Conservation (phyloP, 2,888 invertebrate genomes). For the Netelia melanura region DNA sequence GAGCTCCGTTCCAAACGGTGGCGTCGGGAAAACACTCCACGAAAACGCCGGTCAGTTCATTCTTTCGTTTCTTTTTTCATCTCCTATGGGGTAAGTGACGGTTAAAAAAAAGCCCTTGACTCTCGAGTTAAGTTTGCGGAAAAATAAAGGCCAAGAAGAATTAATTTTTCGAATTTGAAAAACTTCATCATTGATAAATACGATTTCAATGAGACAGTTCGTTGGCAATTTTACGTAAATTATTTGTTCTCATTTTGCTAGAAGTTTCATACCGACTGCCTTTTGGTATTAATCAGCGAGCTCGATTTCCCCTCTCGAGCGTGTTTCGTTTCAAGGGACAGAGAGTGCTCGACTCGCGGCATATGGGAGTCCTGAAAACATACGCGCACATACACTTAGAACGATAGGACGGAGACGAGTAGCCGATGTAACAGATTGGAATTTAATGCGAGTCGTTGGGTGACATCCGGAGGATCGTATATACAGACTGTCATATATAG, state of each 20-base stretch:
- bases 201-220: background rate
- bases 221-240: background rate
- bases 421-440: conserved; percentile 83
- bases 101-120: conserved; percentile 42
- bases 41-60: conserved; percentile 73
- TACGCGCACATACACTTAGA: conserved; percentile 43
- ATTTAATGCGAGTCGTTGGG: conserved; percentile 81
- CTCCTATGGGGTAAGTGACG: conserved; percentile 62
- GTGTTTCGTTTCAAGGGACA: conserved; percentile 47
- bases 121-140: conserved; percentile 40
- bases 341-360: conserved; percentile 46
- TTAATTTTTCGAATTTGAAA: background rate
- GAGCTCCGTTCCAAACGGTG: conserved; percentile 81
- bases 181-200: background rate
- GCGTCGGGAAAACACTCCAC: conserved; percentile 79
- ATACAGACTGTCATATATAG: conserved; percentile 8
- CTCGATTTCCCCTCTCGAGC: conserved; percentile 55
- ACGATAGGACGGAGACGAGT: conserved; percentile 68
- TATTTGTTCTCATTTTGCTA: background rate
- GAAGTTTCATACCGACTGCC: conserved; percentile 5
- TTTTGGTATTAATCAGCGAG: conserved; percentile 76
- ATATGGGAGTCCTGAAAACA: conserved; percentile 62
- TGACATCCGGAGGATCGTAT: conserved; percentile 71
- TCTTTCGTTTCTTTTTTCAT: conserved; percentile 62
- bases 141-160: background rate